Conservation (phyloP, 1,140 invertebrate species). For the Leptonema lineaticorne region DNA sequence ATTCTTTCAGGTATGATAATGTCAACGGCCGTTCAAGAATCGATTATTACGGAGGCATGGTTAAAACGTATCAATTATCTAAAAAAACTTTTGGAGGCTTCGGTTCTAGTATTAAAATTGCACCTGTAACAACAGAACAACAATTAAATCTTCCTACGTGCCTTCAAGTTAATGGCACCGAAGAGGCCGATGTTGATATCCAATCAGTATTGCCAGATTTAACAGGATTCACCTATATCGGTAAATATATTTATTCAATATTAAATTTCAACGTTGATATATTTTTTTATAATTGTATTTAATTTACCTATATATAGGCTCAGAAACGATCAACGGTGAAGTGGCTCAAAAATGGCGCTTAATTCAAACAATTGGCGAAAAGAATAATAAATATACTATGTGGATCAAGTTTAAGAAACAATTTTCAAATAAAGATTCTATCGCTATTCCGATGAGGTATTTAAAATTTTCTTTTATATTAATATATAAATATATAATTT, state of each 20-base stretch:
- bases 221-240: conserved; percentile 63
- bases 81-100: conserved; percentile 57
- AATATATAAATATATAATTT: background rate
- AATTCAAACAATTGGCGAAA: conserved; percentile 67
- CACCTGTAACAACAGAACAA: conserved; percentile 78
- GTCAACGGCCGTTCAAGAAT: conserved; percentile 68
- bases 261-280: conserved; percentile 19
- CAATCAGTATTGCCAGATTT: conserved; percentile 85
- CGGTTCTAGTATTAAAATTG: conserved; percentile 81
- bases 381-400: conserved; percentile 84
- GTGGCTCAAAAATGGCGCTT: conserved; percentile 75
- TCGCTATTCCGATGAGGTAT: conserved; percentile 58
- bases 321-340: conserved; percentile 65
- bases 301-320: conserved; percentile 54
- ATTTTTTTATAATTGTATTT: conserved; percentile 14
- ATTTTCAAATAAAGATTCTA: conserved; percentile 44
- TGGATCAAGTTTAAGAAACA: conserved; percentile 75
- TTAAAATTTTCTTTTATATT: conserved; percentile 9
- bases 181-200: conserved; percentile 60
- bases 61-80: conserved; percentile 81
- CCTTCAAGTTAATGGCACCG: conserved; percentile 81
- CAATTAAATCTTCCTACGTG: conserved; percentile 74
- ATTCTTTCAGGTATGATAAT: conserved; percentile 35
- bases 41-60: conserved; percentile 94
- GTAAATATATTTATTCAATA: conserved; percentile 35